phyloP scores from a whole-genome alignment of 2,113 vertebrate species.

The Perca schrenkii region DNA sequence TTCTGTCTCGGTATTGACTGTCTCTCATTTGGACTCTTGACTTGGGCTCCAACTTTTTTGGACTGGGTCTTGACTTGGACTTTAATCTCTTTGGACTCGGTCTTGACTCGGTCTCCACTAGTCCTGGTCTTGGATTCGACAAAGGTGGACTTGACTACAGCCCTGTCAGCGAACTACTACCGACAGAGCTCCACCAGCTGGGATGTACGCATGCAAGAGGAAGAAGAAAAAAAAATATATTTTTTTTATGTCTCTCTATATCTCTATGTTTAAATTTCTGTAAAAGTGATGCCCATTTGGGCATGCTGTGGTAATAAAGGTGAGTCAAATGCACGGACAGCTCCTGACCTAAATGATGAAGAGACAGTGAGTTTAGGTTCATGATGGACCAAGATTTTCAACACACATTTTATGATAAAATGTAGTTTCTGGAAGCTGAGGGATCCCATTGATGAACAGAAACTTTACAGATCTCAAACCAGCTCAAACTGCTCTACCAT shows the following conservation, averaged over 20 bases:
- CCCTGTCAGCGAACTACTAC: no score
- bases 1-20: no score
- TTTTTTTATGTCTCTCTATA: neutral
- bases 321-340: neutral
- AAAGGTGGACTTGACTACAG: no score
- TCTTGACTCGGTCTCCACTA: no score
- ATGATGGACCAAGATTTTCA: neutral
- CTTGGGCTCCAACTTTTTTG: no score
- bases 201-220: neutral
- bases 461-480: neutral
- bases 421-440: neutral
- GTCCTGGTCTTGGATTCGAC: no score
- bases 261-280: neutral
- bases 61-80: no score
- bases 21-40: no score
- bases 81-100: no score
- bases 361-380: neutral
- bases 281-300: neutral
- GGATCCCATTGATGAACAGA: neutral
- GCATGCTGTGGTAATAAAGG: conserved; percentile 1
- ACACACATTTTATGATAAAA: neutral
- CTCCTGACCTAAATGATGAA: neutral
- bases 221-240: neutral
- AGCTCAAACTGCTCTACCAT: neutral
- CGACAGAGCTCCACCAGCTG: neutral